Percentiles rank a stretch among this genome's conserved stretches.
phyloP scores from a whole-genome alignment of 2,797 vertebrate genomes.

The Odontamblyopus lacepedii region DNA sequence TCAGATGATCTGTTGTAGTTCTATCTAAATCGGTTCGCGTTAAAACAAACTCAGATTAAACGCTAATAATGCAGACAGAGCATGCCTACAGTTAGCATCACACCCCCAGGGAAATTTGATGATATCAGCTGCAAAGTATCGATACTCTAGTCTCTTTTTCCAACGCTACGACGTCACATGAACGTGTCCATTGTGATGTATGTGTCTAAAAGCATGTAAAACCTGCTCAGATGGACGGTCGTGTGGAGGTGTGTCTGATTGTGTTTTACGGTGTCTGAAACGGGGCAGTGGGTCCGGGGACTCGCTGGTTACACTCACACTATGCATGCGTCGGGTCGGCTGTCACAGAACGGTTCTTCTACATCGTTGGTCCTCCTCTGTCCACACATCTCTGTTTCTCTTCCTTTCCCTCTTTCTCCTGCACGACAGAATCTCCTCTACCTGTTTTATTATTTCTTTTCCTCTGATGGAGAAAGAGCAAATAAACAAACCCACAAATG shows the following conservation, averaged over 20 bases:
- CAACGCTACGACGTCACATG: background rate
- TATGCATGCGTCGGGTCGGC: slow-evolving; percentile 77
- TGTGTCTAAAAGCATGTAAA: slow-evolving; percentile 54
- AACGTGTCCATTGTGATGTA: slow-evolving; percentile 35
- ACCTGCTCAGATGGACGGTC: background rate
- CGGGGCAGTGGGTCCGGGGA: slow-evolving; percentile 59
- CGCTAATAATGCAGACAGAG: too few species aligned
- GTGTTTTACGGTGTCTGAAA: background rate
- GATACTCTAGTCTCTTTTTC: background rate
- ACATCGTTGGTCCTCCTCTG: slow-evolving; percentile 45
- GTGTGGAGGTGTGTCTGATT: background rate
- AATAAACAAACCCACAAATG: slow-evolving; percentile 80
- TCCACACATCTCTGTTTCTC: slow-evolving; percentile 55
- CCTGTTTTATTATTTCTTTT: slow-evolving; percentile 49
- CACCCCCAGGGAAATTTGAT: too few species aligned
- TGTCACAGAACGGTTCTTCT: slow-evolving; percentile 74
- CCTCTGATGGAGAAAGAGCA: slow-evolving; percentile 76
- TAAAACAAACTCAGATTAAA: too few species aligned
- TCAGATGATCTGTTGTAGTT: too few species aligned
- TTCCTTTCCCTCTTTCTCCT: slow-evolving; percentile 58
- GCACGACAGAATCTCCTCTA: slow-evolving; percentile 68
- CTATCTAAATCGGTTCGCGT: too few species aligned
- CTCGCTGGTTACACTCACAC: slow-evolving; percentile 66
- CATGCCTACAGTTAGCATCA: too few species aligned
- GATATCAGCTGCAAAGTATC: too few species aligned